phyloP scores from a whole-genome alignment of 2,113 vertebrate species.

The Tychaedon coryphoeus region DNA sequence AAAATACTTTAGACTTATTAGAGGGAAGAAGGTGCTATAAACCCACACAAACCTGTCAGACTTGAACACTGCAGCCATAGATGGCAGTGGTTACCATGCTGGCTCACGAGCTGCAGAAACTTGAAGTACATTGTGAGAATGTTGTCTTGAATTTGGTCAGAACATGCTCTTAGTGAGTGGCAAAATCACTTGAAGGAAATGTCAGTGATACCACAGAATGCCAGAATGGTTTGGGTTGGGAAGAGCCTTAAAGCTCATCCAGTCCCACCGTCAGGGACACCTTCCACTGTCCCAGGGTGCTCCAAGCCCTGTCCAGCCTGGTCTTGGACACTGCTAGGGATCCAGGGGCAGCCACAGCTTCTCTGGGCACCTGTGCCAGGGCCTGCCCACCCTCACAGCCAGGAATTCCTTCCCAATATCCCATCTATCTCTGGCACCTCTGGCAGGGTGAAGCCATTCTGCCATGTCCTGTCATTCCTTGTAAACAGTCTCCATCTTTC shows the following conservation, averaged over 20 bases:
- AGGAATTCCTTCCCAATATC: not conserved
- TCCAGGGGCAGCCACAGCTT: not conserved
- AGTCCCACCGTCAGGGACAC: not conserved
- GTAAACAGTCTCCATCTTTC: not conserved
- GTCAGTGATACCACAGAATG: not conserved
- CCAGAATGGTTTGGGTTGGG: not conserved
- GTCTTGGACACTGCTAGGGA: not conserved
- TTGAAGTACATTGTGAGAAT: not conserved
- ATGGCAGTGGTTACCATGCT: not conserved
- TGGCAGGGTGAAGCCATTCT: not conserved
- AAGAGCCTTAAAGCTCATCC: not conserved
- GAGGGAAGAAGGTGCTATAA: not conserved
- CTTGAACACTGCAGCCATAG: not conserved
- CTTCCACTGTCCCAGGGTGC: accelerated
- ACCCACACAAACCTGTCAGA: not conserved
- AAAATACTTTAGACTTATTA: not conserved
- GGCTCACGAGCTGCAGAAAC: not conserved
- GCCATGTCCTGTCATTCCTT: not conserved
- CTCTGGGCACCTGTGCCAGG: not conserved
- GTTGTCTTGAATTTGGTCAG: not conserved
- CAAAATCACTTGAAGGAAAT: not conserved
- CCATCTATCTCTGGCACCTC: not conserved
- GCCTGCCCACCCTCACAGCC: accelerated
- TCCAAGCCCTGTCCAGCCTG: accelerated
- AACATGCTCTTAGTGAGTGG: not conserved